Evolutionary conservation across 2,113 vertebrate genomes (phyloP).

Genomic region (pig (Sus scrofa)): DNA sequence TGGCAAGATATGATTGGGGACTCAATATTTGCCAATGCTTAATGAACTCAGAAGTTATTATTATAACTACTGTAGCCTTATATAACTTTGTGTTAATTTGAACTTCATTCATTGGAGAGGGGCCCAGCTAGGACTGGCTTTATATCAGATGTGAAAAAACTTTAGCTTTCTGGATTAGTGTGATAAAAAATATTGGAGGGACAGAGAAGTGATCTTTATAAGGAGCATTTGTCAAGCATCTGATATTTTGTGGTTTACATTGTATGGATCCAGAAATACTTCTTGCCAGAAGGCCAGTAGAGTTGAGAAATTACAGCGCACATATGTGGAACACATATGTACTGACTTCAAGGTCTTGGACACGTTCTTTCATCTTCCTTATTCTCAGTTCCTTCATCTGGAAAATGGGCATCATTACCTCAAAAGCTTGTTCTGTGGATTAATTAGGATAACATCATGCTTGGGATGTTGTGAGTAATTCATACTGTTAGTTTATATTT

Average conservation of each 20-base stretch:
- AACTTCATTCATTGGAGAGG: constrained; percentile 28
- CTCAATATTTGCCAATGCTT: constrained; percentile 2
- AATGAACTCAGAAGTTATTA: constrained; percentile 35
- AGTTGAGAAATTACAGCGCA: neutral
- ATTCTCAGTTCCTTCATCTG: neutral
- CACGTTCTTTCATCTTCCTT: neutral
- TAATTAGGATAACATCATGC: neutral
- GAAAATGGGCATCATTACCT: neutral
- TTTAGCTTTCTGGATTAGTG: constrained; percentile 1
- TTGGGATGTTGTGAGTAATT: neutral
- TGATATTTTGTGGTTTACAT: neutral
- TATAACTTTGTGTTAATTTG: constrained; percentile 11
- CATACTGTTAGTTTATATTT: neutral
- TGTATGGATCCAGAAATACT: neutral
- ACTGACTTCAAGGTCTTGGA: neutral
- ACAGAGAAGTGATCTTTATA: neutral
- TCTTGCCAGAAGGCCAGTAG: neutral
- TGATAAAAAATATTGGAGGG: neutral
- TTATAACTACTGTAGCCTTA: neutral
- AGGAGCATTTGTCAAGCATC: neutral
- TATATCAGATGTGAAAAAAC: neutral
- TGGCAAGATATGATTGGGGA: neutral
- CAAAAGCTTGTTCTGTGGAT: neutral
- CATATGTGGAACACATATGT: neutral
- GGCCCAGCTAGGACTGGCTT: neutral